phyloP scores from a whole-genome alignment of 2,113 vertebrate genomes.

The Natator depressus region DNA sequence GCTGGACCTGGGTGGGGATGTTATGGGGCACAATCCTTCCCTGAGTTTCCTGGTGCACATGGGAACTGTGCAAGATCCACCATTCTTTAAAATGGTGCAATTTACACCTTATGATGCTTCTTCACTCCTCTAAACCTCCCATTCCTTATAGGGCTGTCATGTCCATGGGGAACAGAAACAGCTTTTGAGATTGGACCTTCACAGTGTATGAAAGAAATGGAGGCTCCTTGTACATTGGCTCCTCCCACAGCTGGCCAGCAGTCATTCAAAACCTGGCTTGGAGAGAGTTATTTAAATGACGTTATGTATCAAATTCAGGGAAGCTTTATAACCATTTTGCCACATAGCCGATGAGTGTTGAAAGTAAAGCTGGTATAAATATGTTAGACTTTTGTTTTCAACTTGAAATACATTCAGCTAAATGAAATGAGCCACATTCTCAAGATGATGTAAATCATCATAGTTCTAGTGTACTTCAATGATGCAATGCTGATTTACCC shows the following conservation, averaged over 20 bases:
- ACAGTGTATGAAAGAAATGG: background rate
- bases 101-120: background rate
- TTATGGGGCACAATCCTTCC: background rate
- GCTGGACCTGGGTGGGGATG: rapidly evolving
- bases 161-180: no score
- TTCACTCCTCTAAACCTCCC: no score
- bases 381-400: background rate
- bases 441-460: background rate
- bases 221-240: background rate
- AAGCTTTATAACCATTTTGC: background rate
- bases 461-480: background rate
- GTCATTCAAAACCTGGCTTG: background rate
- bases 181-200: no score
- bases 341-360: background rate
- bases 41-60: background rate
- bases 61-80: background rate
- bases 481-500: rapidly evolving
- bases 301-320: background rate
- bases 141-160: no score
- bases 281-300: background rate
- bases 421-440: background rate
- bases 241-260: background rate
- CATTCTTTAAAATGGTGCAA: background rate
- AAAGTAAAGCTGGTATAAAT: background rate
- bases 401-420: background rate